A percentile compares a stretch with the other conserved stretches of the same genome.
These are phyloP conservation scores for Nibea albiflora DNA, from an alignment of 2,113 vertebrate species.

Conservation along the genomic window DNA sequence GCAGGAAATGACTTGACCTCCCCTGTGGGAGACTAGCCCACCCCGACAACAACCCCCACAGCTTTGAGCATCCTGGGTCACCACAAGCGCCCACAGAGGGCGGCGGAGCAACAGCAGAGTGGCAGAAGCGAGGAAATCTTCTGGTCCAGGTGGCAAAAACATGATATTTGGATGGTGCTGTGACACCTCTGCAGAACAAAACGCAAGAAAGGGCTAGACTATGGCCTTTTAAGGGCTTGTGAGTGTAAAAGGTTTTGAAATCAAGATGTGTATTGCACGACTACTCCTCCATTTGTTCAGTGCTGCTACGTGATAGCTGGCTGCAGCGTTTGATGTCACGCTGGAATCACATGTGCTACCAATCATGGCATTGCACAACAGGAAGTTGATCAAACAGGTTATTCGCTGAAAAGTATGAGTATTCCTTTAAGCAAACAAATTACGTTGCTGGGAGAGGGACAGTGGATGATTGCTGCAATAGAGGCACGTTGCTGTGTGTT, in stretches of 20 bases:
- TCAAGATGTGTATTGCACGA: neutral
- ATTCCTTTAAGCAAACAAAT: constrained; percentile 62
- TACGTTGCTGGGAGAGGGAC: neutral
- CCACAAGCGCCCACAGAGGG: constrained; percentile 66
- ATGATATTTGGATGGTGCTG: neutral
- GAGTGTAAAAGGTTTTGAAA: neutral
- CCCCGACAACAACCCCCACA: constrained; percentile 76
- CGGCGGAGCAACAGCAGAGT: constrained; percentile 25
- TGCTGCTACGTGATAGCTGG: neutral
- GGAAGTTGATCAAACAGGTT: constrained; percentile 36
- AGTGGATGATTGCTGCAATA: constrained; percentile 33
- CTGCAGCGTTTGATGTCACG: constrained; percentile 1
- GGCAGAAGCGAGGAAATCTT: neutral
- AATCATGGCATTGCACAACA: constrained; percentile 53
- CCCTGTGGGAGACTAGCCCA: constrained; percentile 79
- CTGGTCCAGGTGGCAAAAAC: constrained; percentile 8
- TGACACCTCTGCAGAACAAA: neutral
- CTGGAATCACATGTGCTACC: neutral
- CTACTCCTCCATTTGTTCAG: neutral
- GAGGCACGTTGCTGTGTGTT: constrained; percentile 7
- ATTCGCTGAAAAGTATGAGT: constrained; percentile 62
- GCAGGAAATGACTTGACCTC: constrained; percentile 87
- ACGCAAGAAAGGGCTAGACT: neutral
- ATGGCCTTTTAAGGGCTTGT: neutral
- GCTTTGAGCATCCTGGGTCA: constrained; percentile 75